phyloP scores from a whole-genome alignment of 2,113 vertebrate genomes.

The Melanocharis versteri region DNA sequence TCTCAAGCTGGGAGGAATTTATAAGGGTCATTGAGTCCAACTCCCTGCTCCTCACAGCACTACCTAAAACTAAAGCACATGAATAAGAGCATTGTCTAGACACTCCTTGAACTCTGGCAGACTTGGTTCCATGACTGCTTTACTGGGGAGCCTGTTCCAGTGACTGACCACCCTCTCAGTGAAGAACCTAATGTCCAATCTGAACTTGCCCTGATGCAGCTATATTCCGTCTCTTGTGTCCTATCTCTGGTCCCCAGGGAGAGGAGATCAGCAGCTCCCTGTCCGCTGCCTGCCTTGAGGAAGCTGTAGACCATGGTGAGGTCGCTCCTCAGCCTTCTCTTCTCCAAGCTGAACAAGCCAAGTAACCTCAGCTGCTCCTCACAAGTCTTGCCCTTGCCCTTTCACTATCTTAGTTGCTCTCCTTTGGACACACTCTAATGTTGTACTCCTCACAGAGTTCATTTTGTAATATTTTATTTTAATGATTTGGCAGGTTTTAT shows the following conservation, averaged over 20 bases:
- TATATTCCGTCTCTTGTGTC: not conserved
- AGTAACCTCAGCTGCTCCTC: not conserved
- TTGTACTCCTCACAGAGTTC: not conserved
- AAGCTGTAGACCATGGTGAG: not conserved
- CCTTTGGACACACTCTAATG: not conserved
- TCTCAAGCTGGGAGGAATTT: not conserved
- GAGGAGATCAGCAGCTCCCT: not conserved
- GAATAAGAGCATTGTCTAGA: not conserved
- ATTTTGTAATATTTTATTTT: not conserved
- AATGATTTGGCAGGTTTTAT: not conserved
- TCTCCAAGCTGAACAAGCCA: not conserved
- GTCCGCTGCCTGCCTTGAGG: rapidly evolving
- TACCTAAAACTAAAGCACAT: not conserved
- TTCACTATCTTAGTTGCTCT: not conserved
- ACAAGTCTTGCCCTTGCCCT: not conserved
- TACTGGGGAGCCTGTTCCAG: not conserved
- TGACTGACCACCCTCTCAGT: not conserved
- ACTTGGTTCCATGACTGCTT: not conserved
- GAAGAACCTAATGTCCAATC: not conserved
- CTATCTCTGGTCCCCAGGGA: not conserved
- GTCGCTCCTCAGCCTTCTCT: not conserved
- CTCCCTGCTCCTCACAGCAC: not conserved
- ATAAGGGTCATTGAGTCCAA: not conserved
- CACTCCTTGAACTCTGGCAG: not conserved
- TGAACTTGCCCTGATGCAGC: not conserved